A percentile compares a stretch with the other conserved stretches of the same genome.
These are phyloP conservation scores for Patella ulyssiponensis DNA, from an alignment of 2,888 invertebrate species.

Conservation along the genomic window DNA sequence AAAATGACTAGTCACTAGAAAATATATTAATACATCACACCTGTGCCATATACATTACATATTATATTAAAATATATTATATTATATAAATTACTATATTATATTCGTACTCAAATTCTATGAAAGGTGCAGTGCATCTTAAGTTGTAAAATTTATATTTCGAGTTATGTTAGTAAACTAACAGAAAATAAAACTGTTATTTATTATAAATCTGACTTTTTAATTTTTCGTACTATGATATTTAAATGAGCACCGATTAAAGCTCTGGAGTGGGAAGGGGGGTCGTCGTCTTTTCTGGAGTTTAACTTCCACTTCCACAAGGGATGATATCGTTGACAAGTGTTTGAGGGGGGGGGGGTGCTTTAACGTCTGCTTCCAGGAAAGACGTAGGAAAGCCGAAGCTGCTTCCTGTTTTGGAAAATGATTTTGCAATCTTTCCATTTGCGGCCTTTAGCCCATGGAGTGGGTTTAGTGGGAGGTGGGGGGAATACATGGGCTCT, in stretches of 20 bases:
- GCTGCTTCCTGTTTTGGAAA: too few species aligned
- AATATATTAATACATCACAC: not conserved
- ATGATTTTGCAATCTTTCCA: too few species aligned
- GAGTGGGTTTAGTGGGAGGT: too few species aligned
- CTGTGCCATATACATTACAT: slow-evolving; percentile 9
- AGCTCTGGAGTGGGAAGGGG: too few species aligned
- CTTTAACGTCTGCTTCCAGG: too few species aligned
- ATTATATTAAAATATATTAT: not conserved
- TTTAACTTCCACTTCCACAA: too few species aligned
- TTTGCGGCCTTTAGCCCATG: too few species aligned
- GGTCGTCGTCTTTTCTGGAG: too few species aligned
- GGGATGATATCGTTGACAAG: too few species aligned
- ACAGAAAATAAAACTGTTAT: not conserved
- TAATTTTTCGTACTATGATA: not conserved
- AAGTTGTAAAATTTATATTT: slow-evolving; percentile 10
- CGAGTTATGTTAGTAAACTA: slow-evolving; percentile 2
- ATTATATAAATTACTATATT: not conserved
- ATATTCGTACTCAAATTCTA: not conserved
- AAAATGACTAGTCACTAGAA: slow-evolving; percentile 3
- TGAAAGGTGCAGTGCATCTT: slow-evolving; percentile 2
- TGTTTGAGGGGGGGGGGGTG: too few species aligned
- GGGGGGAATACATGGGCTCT: too few species aligned
- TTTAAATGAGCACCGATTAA: not conserved
- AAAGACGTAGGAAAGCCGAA: too few species aligned
- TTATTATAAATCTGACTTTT: not conserved